phyloP scores from a whole-genome alignment of 2,888 invertebrate species.

The Drepanosiphum platanoidis region DNA sequence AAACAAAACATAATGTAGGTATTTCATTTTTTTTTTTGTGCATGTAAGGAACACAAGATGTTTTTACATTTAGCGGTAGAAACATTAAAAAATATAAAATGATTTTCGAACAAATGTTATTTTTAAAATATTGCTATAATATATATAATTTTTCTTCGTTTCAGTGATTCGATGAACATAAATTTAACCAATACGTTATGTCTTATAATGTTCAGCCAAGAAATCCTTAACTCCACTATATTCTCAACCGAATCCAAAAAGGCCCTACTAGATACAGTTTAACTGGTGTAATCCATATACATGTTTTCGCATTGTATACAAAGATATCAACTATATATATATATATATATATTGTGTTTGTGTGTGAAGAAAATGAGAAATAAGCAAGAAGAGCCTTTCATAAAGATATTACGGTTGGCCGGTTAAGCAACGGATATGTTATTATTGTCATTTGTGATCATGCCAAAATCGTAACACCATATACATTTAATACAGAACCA shows the following conservation, averaged over 20 bases:
- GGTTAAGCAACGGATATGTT: slow-evolving; percentile 48
- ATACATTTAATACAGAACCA: slow-evolving; percentile 26
- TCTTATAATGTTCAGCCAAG: slow-evolving; percentile 17
- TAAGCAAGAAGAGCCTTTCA: slow-evolving; percentile 34
- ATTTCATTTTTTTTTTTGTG: background rate
- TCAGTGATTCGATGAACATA: slow-evolving; percentile 24
- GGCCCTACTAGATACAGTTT: slow-evolving; percentile 32
- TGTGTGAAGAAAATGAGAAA: slow-evolving; percentile 40
- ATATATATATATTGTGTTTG: slow-evolving; percentile 11
- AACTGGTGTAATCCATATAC: slow-evolving; percentile 25
- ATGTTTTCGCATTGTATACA: background rate
- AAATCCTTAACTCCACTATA: slow-evolving; percentile 45
- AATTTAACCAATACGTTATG: slow-evolving; percentile 17
- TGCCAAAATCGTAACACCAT: slow-evolving; percentile 40
- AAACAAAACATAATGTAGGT: background rate
- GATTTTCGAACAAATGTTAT: background rate
- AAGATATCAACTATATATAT: background rate
- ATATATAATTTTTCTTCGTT: slow-evolving; percentile 37
- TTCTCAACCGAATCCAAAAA: slow-evolving; percentile 28
- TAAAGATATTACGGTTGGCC: slow-evolving; percentile 59
- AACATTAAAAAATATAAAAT: background rate
- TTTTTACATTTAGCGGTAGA: background rate
- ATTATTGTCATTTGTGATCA: slow-evolving; percentile 56
- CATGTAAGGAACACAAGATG: background rate
- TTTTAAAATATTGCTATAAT: slow-evolving; percentile 30